Percentiles rank a stretch among this genome's conserved stretches.
These are phyloP conservation scores for Oscheius sp. DNA, from an alignment of 2,888 invertebrate genomes.

Conservation along the genomic window DNA sequence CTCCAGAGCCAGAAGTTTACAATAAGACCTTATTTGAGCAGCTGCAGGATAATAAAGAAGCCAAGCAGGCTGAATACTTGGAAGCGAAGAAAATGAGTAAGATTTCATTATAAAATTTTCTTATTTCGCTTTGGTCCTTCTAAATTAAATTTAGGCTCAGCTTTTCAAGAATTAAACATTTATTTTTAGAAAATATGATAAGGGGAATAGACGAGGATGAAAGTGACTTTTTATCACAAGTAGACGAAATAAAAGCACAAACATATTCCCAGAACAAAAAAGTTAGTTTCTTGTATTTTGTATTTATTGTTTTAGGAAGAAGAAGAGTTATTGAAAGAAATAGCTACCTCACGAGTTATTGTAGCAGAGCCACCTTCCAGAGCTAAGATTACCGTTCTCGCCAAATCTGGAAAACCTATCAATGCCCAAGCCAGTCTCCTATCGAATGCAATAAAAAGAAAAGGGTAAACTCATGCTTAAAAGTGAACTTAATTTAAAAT, in stretches of 20 bases:
- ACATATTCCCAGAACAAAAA: constrained; percentile 47
- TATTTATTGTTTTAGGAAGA: constrained; percentile 46
- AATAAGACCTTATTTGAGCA: constrained; percentile 87
- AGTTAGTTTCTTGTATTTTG: constrained; percentile 1
- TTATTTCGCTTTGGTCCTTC: not conserved
- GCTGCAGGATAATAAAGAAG: constrained; percentile 88
- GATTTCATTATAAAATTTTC: constrained; percentile 58
- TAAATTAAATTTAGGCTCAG: too few relatives aligned
- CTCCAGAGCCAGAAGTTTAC: constrained; percentile 86
- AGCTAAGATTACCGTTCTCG: constrained; percentile 30
- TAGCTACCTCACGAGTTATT: constrained; percentile 38
- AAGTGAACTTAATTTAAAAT: too few relatives aligned
- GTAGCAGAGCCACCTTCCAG: constrained; percentile 17
- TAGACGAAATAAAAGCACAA: constrained; percentile 73
- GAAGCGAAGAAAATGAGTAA: constrained; percentile 94
- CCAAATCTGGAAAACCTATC: constrained; percentile 24
- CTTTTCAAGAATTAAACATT: too few relatives aligned
- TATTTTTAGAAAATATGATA: constrained; percentile 75
- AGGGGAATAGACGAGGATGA: constrained; percentile 94
- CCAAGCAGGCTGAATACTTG: constrained; percentile 91
- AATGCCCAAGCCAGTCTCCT: constrained; percentile 52
- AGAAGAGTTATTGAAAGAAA: constrained; percentile 50
- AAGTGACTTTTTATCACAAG: constrained; percentile 88
- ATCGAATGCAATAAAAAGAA: constrained; percentile 35
- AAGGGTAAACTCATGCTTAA: constrained; percentile 24